Evolutionary conservation across 2,888 invertebrate genomes (phyloP).

Genomic region (Drosophila planitibia): DNA sequence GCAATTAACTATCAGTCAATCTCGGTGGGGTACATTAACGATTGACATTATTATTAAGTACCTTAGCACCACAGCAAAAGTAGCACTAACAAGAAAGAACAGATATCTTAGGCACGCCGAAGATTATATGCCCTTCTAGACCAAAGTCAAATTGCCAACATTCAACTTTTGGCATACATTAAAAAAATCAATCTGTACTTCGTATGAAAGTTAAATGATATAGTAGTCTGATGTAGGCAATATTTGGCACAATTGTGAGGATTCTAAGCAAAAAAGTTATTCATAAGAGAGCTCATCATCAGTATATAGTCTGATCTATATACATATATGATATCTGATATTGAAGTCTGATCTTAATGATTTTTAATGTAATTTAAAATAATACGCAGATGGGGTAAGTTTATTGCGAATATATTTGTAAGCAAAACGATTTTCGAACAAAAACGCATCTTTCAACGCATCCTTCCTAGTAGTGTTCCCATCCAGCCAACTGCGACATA

Average conservation of each 20-base stretch:
- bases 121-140: not conserved
- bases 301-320: too few relatives aligned
- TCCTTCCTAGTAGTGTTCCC: not conserved
- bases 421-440: not conserved
- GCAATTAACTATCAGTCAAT: constrained; percentile 10
- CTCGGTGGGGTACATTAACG: constrained; percentile 4
- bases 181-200: not conserved
- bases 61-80: not conserved
- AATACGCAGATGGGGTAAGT: not conserved
- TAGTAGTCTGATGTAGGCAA: not conserved
- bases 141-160: not conserved
- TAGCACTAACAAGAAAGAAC: not conserved
- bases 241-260: not conserved
- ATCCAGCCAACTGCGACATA: too few relatives aligned
- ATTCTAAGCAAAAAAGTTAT: not conserved
- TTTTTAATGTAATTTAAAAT: not conserved
- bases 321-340: too few relatives aligned
- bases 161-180: not conserved
- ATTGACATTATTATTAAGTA: constrained; percentile 12
- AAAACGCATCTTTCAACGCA: not conserved
- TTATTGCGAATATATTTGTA: not conserved
- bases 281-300: not conserved
- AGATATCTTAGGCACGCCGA: not conserved
- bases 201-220: not conserved
- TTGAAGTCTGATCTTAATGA: not conserved